These are phyloP conservation scores for Centropus unirufus DNA, from an alignment of 2,113 vertebrate genomes.

Conservation along the genomic window DNA sequence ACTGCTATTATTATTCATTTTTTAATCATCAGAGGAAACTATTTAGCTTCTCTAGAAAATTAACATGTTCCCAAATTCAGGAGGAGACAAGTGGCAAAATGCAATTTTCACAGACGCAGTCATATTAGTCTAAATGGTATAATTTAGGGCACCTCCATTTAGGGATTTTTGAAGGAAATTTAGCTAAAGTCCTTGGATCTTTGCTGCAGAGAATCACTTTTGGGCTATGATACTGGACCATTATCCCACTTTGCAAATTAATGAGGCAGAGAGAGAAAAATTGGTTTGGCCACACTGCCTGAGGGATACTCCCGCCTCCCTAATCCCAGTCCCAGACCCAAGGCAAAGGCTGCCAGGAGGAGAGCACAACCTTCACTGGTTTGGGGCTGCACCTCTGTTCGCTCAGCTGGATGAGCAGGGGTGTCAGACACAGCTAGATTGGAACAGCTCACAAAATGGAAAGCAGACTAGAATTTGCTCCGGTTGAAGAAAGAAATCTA, in stretches of 20 bases:
- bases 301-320: background rate
- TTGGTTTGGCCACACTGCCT: background rate
- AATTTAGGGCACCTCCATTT: constrained; percentile 22
- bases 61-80: constrained; percentile 47
- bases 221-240: background rate
- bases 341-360: background rate
- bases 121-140: background rate
- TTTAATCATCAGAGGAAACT: constrained; percentile 60
- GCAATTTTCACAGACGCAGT: background rate
- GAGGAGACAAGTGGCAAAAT: constrained; percentile 57
- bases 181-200: background rate
- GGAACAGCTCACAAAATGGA: background rate
- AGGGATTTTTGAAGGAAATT: constrained; percentile 1
- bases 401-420: background rate
- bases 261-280: background rate
- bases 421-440: background rate
- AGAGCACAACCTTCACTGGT: background rate
- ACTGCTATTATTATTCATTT: constrained; percentile 45
- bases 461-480: background rate
- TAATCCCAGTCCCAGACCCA: background rate
- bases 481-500: background rate
- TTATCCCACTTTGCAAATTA: background rate
- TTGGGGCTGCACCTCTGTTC: background rate
- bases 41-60: constrained; percentile 57
- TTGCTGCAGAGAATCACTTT: background rate